A percentile compares a stretch with the other conserved stretches of the same genome.
Conservation (phyloP, 2,888 invertebrate species). For the Acleris laterana region DNA sequence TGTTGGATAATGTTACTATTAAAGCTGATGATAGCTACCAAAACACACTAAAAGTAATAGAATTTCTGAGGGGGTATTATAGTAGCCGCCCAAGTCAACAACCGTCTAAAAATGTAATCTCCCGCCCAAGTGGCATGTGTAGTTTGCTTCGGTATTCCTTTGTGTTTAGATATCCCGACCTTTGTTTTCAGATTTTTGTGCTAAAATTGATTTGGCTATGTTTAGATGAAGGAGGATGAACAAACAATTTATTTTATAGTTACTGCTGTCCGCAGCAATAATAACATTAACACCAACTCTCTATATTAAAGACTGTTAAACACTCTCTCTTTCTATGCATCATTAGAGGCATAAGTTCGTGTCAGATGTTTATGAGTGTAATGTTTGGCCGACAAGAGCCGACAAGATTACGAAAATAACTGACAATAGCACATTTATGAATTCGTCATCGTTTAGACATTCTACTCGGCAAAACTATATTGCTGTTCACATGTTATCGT, state of each 20-base stretch:
- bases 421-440: too few species aligned
- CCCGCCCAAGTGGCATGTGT: background rate
- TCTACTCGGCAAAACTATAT: too few species aligned
- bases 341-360: too few species aligned
- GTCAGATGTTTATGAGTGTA: too few species aligned
- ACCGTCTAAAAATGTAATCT: slow-evolving; percentile 8
- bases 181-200: background rate
- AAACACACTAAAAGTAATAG: background rate
- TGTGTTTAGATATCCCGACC: background rate
- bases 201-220: background rate
- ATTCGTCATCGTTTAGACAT: too few species aligned
- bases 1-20: background rate
- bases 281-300: background rate
- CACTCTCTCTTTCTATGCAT: too few species aligned
- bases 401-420: too few species aligned
- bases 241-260: background rate
- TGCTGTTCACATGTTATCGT: too few species aligned
- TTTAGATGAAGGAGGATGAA: background rate
- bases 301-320: too few species aligned
- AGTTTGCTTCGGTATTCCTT: slow-evolving; percentile 3
- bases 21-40: background rate
- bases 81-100: background rate
- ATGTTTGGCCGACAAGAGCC: too few species aligned
- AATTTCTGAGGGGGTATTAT: background rate
- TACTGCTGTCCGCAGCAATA: background rate